phyloP scores from a whole-genome alignment of 2,797 vertebrate genomes.

The Pangasius djambal region DNA sequence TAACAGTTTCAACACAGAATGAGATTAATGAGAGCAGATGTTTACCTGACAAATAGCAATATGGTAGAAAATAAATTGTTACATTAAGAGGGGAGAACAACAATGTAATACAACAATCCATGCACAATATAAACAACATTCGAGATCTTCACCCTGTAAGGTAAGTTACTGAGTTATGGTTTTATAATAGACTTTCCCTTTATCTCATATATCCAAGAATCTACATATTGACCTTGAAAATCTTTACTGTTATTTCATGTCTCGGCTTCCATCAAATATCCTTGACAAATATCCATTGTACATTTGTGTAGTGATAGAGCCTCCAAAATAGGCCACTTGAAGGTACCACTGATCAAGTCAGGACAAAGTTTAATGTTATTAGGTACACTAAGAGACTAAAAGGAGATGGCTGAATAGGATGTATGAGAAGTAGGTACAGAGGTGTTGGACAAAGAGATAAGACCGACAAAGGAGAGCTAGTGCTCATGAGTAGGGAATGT shows the following conservation, averaged over 20 bases:
- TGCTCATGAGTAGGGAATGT: slow-evolving; percentile 26
- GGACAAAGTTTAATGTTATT: slow-evolving; percentile 23
- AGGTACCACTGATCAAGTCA: background rate
- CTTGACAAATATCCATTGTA: background rate
- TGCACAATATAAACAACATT: slow-evolving; percentile 25
- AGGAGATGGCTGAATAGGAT: slow-evolving; percentile 9
- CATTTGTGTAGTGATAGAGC: background rate
- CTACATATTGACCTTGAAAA: slow-evolving; percentile 6
- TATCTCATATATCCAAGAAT: background rate
- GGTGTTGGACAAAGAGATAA: slow-evolving; percentile 10
- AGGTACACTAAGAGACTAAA: slow-evolving; percentile 15
- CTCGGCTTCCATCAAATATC: background rate
- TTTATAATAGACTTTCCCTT: background rate
- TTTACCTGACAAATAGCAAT: slow-evolving; percentile 54
- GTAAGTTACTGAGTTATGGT: background rate
- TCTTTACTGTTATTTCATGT: background rate
- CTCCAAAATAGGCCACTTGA: background rate
- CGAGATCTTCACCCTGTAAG: background rate
- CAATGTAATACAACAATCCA: slow-evolving; percentile 20
- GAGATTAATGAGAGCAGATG: slow-evolving; percentile 60
- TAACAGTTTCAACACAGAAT: slow-evolving; percentile 43
- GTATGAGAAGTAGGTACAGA: slow-evolving; percentile 4
- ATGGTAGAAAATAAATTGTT: slow-evolving; percentile 47
- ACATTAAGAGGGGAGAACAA: slow-evolving; percentile 41
- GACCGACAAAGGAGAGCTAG: slow-evolving; percentile 23